Percentiles rank a stretch among this genome's conserved stretches.
These are phyloP conservation scores for Ochropleura leucogaster DNA, from an alignment of 2,888 invertebrate genomes.

Conservation along the genomic window DNA sequence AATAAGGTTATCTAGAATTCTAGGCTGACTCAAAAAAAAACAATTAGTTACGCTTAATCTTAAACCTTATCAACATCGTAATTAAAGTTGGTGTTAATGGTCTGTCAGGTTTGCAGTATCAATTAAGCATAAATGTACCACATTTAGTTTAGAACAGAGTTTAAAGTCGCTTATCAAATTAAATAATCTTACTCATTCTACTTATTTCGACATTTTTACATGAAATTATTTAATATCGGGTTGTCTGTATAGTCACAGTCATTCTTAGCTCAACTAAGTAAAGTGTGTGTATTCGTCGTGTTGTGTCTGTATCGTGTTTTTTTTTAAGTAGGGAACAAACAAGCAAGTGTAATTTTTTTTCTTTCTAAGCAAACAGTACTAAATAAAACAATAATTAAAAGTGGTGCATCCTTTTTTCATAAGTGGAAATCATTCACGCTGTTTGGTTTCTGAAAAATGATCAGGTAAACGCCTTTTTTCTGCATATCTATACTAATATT, in stretches of 20 bases:
- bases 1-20: no score
- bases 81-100: no score
- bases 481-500: no score
- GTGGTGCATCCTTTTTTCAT: not conserved
- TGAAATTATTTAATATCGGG: not conserved
- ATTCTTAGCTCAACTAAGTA: not conserved
- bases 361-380: not conserved
- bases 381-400: not conserved
- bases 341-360: no score
- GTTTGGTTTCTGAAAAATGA: constrained; percentile 6
- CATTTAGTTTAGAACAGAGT: not conserved
- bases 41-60: no score
- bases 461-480: no score
- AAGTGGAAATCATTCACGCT: not conserved
- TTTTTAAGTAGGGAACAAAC: no score
- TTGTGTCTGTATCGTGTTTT: no score
- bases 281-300: not conserved
- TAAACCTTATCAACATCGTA: no score
- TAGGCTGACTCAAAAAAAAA: no score
- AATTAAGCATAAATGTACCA: not conserved
- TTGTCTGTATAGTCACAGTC: not conserved
- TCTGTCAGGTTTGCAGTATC: not conserved
- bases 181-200: not conserved
- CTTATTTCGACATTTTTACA: not conserved
- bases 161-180: not conserved